Percentiles rank a stretch among this genome's conserved stretches.
Evolutionary conservation across 2,113 vertebrate species (phyloP).

Genomic region (Clarias magur): DNA sequence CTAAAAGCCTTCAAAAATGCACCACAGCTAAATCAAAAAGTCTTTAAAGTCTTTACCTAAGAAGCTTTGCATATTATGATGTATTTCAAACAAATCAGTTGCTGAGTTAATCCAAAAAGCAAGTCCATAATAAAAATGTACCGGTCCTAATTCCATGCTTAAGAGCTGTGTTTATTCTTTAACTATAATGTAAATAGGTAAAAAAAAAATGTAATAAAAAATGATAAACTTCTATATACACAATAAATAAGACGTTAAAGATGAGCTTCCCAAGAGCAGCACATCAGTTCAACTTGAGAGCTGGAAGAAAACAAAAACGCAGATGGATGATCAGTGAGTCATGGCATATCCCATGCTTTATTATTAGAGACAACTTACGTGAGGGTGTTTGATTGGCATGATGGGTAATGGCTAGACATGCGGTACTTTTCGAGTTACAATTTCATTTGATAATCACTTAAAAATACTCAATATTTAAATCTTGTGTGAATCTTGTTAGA

Average conservation of each 20-base stretch:
- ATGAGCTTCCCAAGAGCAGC: background rate
- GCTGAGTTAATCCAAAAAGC: background rate
- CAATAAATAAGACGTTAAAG: background rate
- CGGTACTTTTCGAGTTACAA: background rate
- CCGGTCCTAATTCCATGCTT: too few species aligned
- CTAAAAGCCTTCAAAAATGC: background rate
- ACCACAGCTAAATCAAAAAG: background rate
- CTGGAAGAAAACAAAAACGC: conserved; percentile 1
- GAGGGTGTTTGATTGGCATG: background rate
- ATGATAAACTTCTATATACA: background rate
- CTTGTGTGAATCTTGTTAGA: background rate
- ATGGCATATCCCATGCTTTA: conserved; percentile 2
- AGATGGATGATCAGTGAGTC: conserved; percentile 17
- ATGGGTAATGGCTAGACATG: background rate
- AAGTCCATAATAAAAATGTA: background rate
- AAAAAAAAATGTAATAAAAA: too few species aligned
- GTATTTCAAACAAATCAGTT: background rate
- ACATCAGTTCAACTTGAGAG: background rate
- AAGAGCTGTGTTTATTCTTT: background rate
- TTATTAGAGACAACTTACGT: conserved; percentile 11
- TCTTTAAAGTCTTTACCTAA: conserved; percentile 12
- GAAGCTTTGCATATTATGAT: background rate
- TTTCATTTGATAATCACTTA: background rate
- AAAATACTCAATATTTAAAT: background rate
- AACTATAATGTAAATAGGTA: background rate